Conservation (phyloP, 2,888 invertebrate genomes). For the Thysanoteuthis rhombus region DNA sequence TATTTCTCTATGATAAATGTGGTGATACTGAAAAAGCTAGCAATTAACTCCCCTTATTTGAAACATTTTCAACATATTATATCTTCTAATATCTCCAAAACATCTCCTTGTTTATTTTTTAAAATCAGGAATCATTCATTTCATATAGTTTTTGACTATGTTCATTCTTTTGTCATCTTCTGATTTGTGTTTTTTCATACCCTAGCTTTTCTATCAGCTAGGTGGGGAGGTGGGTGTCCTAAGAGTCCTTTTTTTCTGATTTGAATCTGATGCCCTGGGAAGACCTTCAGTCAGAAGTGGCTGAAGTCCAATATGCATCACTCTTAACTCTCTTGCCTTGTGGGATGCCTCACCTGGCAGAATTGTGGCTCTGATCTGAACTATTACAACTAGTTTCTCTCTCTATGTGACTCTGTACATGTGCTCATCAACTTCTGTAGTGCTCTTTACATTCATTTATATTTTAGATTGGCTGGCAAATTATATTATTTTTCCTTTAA, state of each 20-base stretch:
- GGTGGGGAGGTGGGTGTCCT: not conserved
- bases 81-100: not conserved
- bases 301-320: not conserved
- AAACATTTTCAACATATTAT: not conserved
- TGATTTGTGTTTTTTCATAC: not conserved
- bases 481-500: not conserved
- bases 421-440: not conserved
- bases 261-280: constrained; percentile 1
- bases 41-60: not conserved
- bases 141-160: not conserved
- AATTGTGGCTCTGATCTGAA: not conserved
- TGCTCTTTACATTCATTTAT: not conserved
- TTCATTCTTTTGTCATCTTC: not conserved
- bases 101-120: not conserved
- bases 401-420: not conserved
- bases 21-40: not conserved
- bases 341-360: not conserved
- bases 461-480: not conserved
- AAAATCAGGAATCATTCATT: not conserved
- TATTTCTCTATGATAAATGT: not conserved
- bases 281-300: not conserved
- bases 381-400: not conserved
- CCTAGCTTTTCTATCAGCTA: not conserved
- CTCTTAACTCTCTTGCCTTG: not conserved
- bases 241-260: not conserved